These are phyloP conservation scores for Drosophila teissieri DNA, from an alignment of 1,140 invertebrate genomes.

Conservation along the genomic window DNA sequence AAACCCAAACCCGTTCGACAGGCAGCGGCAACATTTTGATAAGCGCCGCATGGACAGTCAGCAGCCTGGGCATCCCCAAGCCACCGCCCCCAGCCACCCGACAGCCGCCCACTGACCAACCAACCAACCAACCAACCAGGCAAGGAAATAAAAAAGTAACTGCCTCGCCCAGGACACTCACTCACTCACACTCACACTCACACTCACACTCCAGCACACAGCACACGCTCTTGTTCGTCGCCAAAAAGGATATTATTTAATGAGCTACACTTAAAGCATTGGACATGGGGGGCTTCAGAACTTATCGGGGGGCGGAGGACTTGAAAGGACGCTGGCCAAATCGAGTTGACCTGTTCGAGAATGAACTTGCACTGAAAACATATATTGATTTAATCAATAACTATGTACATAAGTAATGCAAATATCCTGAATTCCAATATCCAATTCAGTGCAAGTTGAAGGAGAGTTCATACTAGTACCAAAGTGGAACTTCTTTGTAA, in stretches of 20 bases:
- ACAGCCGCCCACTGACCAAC: not conserved
- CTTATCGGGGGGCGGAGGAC: not conserved
- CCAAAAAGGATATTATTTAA: slow-evolving; percentile 82
- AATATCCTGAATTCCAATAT: not conserved
- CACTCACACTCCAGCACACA: slow-evolving; percentile 19
- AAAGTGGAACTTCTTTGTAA: too few relatives aligned
- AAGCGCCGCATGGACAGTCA: slow-evolving; percentile 56
- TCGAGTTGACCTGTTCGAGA: slow-evolving; percentile 68
- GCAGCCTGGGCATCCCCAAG: slow-evolving; percentile 13
- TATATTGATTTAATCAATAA: not conserved
- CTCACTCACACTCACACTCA: slow-evolving; percentile 14
- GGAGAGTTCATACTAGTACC: too few relatives aligned
- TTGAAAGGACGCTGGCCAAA: slow-evolving; percentile 39
- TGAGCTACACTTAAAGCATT: slow-evolving; percentile 79
- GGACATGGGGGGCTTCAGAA: slow-evolving; percentile 33
- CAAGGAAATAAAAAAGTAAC: slow-evolving; percentile 44
- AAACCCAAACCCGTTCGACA: slow-evolving; percentile 60
- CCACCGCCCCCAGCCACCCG: not conserved
- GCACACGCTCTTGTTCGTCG: slow-evolving; percentile 38
- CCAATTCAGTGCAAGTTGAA: too few relatives aligned
- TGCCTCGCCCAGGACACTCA: slow-evolving; percentile 36
- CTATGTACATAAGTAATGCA: not conserved
- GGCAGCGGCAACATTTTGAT: slow-evolving; percentile 77
- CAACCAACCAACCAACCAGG: slow-evolving; percentile 4
- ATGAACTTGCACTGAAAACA: slow-evolving; percentile 15